Evolutionary conservation across 2,888 invertebrate species (phyloP), one percentile per base, ranked within the genome.

Genomic region (Torymus aiolomorphi): DNA sequence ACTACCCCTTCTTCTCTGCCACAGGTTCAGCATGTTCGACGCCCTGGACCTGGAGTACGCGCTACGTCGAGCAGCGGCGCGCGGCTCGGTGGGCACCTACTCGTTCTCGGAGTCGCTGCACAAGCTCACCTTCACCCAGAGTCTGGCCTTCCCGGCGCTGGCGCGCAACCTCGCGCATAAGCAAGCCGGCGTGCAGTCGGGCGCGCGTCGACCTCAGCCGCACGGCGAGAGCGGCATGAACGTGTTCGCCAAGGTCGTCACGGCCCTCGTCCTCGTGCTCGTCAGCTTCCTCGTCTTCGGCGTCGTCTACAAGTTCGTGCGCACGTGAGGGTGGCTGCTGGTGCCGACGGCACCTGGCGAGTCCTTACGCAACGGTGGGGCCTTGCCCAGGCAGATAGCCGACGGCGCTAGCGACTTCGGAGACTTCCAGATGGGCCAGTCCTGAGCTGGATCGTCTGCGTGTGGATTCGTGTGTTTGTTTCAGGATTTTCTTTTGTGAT

Each of bases 271-370:
- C 31, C 88, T 95, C 80, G 94, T 95, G 84, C 91, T 94, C 65
- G 94, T 95, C 80, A 94, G 94, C 85, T 93, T 95, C 82, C 91
- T 95, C 87, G 95, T 95, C 84, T 95, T 95, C 89, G 93, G 94
- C 67, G 94, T 95, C 24, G 94, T 95, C 77, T 94, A 94, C 87
- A 95, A 95, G 88, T 95, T 94, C 88, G 94, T 94, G 87, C 92
- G 93, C 89, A 94, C 94, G 94, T 95, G 94, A 95, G 95, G 94
- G 82, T 94, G 94, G 91, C 93, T 94, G 91, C 92, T 95, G 93
- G 93, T 94, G 91, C 94, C 94, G 42, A 24, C 49, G 16, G 80
- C 31, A 31, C 31, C 31, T 31, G 31, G 31, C 31, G 31, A 31
- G 8, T 3, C 31, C 8, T 31, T 31, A 8, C 31, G 31, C 4